Evolutionary conservation across 2,113 vertebrate species (phyloP).

Genomic region (Ceuthmochares aereus): DNA sequence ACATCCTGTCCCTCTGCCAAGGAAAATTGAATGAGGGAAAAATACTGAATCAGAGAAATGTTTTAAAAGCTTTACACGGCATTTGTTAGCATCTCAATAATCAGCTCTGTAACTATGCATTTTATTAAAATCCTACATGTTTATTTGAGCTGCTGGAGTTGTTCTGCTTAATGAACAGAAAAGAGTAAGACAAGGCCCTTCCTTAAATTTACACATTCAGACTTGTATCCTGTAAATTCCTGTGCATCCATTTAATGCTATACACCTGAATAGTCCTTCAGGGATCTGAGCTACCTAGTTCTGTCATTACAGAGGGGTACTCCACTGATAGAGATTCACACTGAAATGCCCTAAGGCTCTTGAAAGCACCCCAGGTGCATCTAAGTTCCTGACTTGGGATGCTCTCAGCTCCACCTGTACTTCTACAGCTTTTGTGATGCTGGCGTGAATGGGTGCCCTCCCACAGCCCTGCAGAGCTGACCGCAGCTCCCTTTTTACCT

Average conservation of each 20-base stretch:
- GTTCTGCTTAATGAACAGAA: neutral
- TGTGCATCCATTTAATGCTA: neutral
- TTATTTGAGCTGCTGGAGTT: conserved; percentile 9
- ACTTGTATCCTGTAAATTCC: neutral
- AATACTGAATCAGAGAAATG: conserved; percentile 3
- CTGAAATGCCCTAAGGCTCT: neutral
- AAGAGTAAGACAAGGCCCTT: neutral
- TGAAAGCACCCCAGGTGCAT: neutral
- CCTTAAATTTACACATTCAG: neutral
- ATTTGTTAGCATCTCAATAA: neutral
- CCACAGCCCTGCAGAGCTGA: neutral
- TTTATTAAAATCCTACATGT: conserved; percentile 36
- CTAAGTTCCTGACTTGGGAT: neutral
- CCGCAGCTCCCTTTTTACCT: neutral
- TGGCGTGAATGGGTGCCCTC: fast-evolving
- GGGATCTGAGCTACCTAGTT: neutral
- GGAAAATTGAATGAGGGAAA: neutral
- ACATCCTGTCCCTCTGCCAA: neutral
- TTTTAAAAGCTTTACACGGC: neutral
- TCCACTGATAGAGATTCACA: neutral
- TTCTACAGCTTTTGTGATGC: neutral
- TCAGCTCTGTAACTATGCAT: conserved; percentile 14
- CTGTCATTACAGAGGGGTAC: fast-evolving
- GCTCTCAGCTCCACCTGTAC: fast-evolving
- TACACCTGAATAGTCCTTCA: neutral